Conservation (phyloP, 2,113 vertebrate species). For the Collichthys lucidus region DNA sequence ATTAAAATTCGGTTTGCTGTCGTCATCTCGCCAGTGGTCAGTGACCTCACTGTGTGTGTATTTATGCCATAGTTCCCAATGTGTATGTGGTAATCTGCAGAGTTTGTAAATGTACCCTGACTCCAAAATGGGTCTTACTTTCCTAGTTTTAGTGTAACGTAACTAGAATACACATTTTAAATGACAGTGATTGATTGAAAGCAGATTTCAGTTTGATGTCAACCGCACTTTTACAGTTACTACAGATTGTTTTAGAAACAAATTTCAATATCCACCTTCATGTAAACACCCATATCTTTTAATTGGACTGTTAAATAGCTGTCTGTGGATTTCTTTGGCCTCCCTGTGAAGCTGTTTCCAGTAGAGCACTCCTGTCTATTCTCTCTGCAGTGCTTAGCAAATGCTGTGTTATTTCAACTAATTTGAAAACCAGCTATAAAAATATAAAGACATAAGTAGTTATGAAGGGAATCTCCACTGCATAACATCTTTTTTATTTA, state of each 20-base stretch:
- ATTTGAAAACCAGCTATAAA: constrained; percentile 19
- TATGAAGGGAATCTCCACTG: constrained; percentile 1
- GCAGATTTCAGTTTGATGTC: neutral
- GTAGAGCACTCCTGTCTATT: neutral
- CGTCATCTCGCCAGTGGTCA: constrained; percentile 36
- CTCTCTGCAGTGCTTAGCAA: neutral
- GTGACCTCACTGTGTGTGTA: constrained; percentile 14
- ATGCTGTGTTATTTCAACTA: constrained; percentile 17
- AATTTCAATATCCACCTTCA: neutral
- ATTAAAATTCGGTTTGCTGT: constrained; percentile 51
- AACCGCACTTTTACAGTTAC: no score
- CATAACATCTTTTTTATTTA: neutral
- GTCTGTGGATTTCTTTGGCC: neutral
- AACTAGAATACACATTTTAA: neutral
- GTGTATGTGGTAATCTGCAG: neutral
- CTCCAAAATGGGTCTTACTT: neutral
- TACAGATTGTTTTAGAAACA: neutral
- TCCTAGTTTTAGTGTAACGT: neutral
- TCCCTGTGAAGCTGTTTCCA: constrained; percentile 7
- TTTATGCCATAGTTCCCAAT: constrained; percentile 10
- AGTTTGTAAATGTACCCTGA: neutral
- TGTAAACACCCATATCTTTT: constrained; percentile 1
- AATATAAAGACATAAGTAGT: constrained; percentile 5
- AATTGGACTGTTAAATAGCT: neutral
- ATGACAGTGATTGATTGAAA: neutral